Base-by-base conservation (phyloP, 2,888 invertebrate species). In the Tuta absoluta region DNA sequence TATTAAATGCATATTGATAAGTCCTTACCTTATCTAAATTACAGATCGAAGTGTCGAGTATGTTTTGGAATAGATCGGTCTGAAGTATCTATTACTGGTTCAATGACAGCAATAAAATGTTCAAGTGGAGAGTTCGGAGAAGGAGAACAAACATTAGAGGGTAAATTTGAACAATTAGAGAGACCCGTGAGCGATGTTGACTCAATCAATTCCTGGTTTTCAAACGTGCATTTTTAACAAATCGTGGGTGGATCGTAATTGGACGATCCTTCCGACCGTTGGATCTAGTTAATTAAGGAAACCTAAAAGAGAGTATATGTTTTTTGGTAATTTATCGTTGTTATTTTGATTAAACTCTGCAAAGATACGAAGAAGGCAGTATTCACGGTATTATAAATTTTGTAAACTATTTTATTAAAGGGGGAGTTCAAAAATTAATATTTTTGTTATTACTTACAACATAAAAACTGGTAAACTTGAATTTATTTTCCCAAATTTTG, bases 21-120 rank as follows among this genome's bases (percentile, higher is more conserved):
- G 19, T 61, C 41, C 45, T 61, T 10, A 49, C 49, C 19, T 48
- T 61, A 61, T 61, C 61, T 61, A 61, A 61, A 61, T 61, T 61
- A 61, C 49, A 28, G 49, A 61, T 61, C 61, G 33, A 61, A 61
- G 21, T 48, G 41, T 49, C 28, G 49, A 14, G 19, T 60, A 60
- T 45, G n/a, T 60, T 60, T 38, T 45, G 11, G 23, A 60, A 38
- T 14, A 24, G n/a, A 45, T 53, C 8, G 38, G 53, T 38, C 41
- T 62, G 51, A 62, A 49, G 57, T 49, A 63, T 37, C 63, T 53
- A 51, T 60, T 51, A 38, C 57, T 45, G 28, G 62, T 62, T 58
- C 66, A 69, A 68, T 63, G 62, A 33, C 61, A 64, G 63, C 66
- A 65, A 69, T 68, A 66, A 67, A 68, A 58, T 63, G 57, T 41